Conservation (phyloP, 2,113 vertebrate species). For the Rhadina sibilatrix region DNA sequence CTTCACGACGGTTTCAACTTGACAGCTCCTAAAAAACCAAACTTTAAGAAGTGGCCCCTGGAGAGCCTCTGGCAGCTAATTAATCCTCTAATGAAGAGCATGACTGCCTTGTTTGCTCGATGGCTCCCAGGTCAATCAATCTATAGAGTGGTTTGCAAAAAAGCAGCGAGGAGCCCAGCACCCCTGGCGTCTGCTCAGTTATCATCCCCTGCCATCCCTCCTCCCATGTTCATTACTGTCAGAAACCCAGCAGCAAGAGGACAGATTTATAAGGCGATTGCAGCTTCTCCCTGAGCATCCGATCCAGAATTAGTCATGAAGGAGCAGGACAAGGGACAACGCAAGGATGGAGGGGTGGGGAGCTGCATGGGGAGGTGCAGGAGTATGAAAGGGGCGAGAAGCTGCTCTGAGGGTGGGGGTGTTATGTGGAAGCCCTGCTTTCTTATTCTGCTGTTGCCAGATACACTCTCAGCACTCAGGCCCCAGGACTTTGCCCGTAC, state of each 20-base stretch:
- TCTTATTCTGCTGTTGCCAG: not conserved
- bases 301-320: not conserved
- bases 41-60: not conserved
- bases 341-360: not conserved
- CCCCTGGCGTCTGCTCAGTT: not conserved
- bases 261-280: not conserved
- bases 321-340: not conserved
- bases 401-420: not conserved
- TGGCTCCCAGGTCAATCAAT: slow-evolving; percentile 28
- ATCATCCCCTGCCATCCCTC: not conserved
- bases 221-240: slow-evolving; percentile 36
- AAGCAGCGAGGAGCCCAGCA: not conserved
- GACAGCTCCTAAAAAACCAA: slow-evolving; percentile 25
- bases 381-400: not conserved
- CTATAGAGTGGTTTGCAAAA: not conserved
- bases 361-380: not conserved
- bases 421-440: not conserved
- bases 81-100: slow-evolving; percentile 47
- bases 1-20: not conserved
- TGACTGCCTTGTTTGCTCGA: not conserved
- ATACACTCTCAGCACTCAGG: not conserved
- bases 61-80: slow-evolving; percentile 23
- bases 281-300: not conserved
- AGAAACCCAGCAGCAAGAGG: not conserved
- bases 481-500: not conserved